Evolutionary conservation across 2,113 vertebrate genomes (phyloP), one percentile per base, ranked within the genome.

Genomic region (Lampris incognitus): DNA sequence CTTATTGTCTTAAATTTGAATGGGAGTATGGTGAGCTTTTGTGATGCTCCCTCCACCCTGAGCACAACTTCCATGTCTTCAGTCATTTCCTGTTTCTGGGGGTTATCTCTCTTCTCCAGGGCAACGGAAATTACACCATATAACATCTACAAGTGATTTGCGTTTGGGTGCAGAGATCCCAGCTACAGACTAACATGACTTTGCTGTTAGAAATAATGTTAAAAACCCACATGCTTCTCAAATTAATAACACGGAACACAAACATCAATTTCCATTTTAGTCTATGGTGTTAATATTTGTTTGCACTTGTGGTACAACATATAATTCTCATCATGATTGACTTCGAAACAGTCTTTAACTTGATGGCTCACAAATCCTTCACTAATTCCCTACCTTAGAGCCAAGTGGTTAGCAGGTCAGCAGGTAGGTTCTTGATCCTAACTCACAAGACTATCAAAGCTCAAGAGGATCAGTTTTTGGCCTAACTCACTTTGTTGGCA

Each of bases 371-470:
- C 79, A 84, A 83, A 86, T 85, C 76, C 65, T 77, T 75, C 44
- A 69, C 77, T 84, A 85, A 83, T 72, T 87, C 83, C 74, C 41
- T 7, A 82, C 73, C 56, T 48, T 6, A 56, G 74, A 13, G 76
- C 68, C 74, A 84, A 72, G 70, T 69, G 72, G 78, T 82, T 84
- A 83, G 74, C 48, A 3, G 80, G 71, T 89, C 74, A 83, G 74
- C 85, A 84, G 84, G 83, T 87, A 78, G 85, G 82, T 52, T 77
- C 61, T 82, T 83, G 71, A 88, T 86, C 77, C 65, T 74, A 55
- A 56, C 58, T 62, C 69, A 66, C 64, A 61, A 50, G 74, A 40
- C 52, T 72, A 82, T 78, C 76, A 57, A 59, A 85, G 73, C 75
- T 24, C 73, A 57, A 85, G 72, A 76, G 79, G 86, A 85, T 85